A percentile compares a stretch with the other conserved stretches of the same genome.
Evolutionary conservation across 2,113 vertebrate genomes (phyloP).

Genomic region (Mobula birostris): DNA sequence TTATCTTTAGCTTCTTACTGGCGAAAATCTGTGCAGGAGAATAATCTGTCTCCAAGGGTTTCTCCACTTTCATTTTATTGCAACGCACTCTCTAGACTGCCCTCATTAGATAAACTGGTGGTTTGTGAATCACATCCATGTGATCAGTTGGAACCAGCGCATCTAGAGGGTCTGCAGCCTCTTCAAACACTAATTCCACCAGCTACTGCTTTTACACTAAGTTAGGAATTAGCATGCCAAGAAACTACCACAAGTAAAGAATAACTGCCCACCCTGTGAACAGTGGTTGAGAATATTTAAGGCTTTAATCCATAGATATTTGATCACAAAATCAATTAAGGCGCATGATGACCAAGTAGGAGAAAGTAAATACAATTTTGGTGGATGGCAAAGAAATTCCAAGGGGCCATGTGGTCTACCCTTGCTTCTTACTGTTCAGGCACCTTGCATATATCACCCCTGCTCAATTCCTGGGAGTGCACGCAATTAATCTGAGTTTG

Average conservation of each 20-base stretch:
- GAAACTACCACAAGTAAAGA: neutral
- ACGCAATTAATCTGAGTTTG: no score
- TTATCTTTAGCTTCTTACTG: neutral
- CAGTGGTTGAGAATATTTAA: no score
- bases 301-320: no score
- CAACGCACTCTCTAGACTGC: neutral
- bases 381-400: no score
- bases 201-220: neutral
- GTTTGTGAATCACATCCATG: neutral
- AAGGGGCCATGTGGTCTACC: no score
- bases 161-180: neutral
- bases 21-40: neutral
- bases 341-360: no score
- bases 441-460: no score
- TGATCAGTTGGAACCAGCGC: neutral
- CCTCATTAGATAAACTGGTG: neutral
- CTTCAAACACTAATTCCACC: neutral
- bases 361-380: no score
- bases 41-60: neutral
- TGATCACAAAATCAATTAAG: no score
- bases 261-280: no score
- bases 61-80: neutral
- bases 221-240: neutral
- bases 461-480: no score
- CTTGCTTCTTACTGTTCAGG: no score